phyloP scores from a whole-genome alignment of 2,113 vertebrate species.

The Mesembrinibis cayennensis region DNA sequence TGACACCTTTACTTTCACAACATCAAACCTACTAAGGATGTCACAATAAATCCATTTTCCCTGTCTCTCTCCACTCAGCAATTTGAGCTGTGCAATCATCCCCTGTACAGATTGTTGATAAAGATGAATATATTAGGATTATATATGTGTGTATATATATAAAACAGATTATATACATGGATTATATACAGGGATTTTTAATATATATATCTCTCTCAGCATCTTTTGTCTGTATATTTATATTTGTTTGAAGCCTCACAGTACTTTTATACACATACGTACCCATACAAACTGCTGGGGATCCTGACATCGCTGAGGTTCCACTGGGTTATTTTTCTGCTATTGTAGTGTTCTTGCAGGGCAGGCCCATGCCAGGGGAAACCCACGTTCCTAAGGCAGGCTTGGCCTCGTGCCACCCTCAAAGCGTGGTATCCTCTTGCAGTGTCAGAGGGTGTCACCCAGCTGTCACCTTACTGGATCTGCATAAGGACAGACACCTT shows the following conservation, averaged over 20 bases:
- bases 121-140: neutral
- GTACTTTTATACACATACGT: neutral
- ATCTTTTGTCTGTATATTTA: neutral
- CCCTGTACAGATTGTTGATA: neutral
- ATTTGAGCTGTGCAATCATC: neutral
- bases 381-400: neutral
- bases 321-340: neutral
- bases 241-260: neutral
- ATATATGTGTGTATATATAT: neutral
- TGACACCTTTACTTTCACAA: neutral
- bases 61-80: neutral
- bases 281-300: neutral
- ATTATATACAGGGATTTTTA: neutral
- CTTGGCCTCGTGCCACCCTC: neutral
- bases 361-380: neutral
- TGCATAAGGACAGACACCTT: neutral
- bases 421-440: neutral
- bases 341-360: neutral
- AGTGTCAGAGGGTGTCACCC: neutral
- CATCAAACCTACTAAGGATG: neutral
- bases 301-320: neutral
- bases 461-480: neutral
- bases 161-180: neutral
- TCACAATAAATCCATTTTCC: neutral
- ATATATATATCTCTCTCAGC: accelerated